phyloP scores from a whole-genome alignment of 2,888 invertebrate species.

The Netelia inedita region DNA sequence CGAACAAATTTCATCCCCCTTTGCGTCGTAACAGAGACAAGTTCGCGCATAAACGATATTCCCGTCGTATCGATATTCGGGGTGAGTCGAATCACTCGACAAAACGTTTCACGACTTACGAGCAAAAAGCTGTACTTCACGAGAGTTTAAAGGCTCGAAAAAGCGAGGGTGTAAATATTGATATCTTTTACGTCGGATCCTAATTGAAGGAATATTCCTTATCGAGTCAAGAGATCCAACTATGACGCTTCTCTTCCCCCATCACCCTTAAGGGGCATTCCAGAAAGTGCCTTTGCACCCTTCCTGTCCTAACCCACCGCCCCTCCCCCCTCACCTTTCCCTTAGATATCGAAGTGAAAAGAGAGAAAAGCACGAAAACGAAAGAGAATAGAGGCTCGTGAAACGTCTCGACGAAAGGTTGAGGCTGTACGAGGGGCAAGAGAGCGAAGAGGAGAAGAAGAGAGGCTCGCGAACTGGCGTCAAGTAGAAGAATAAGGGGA shows the following conservation, averaged over 20 bases:
- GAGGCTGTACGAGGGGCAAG: conserved; percentile 44
- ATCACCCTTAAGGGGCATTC: conserved; percentile 44
- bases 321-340: conserved; percentile 22
- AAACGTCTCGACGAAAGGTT: conserved; percentile 66
- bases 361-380: conserved; percentile 42
- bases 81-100: conserved; percentile 9
- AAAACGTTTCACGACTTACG: conserved; percentile 17
- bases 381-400: conserved; percentile 36
- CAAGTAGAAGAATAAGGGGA: conserved; percentile 82
- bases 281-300: conserved; percentile 41
- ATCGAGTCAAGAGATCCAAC: conserved; percentile 77
- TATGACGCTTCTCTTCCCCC: conserved; percentile 55
- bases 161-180: conserved; percentile 75
- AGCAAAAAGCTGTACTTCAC: not conserved
- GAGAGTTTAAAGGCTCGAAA: conserved; percentile 30
- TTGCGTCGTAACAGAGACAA: conserved; percentile 12
- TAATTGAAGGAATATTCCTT: conserved; percentile 82
- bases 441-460: conserved; percentile 66
- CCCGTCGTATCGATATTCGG: conserved; percentile 51
- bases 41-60: conserved; percentile 41
- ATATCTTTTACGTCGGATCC: conserved; percentile 73
- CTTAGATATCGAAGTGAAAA: conserved; percentile 47
- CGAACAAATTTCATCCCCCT: conserved; percentile 26
- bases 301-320: not conserved
- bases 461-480: conserved; percentile 82